Base-by-base conservation (phyloP, 2,888 invertebrate genomes). In the Cryptocephalus moraei region DNA sequence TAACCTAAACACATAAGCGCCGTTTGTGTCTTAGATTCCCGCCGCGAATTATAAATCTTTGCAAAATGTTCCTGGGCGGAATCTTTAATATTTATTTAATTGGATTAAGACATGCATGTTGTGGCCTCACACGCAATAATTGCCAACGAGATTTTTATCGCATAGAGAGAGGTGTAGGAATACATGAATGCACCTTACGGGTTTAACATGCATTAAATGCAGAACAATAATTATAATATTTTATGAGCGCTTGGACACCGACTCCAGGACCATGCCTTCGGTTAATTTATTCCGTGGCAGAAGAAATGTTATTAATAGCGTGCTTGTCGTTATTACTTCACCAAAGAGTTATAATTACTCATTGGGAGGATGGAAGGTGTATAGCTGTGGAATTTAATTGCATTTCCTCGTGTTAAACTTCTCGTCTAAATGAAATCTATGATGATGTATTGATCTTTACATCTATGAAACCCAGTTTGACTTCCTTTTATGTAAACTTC, bases 41-140 rank as follows among this genome's bases (percentile, higher is more conserved):
- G 22, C 22, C 22, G 6, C 6, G 6, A 22, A 22, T 22, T 22
- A 22, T 22, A 22, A 22, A 22, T 22, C 22, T 22, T 4, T 22
- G 22, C 22, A 22, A 22, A 22, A 22, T 22, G 22, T 22, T 4
- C 22, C 22, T 45, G 41, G 49, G 50, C 44, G 50, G 46, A 50
- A 49, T 51, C 54, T 54, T 54, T 49, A 53, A 55, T 53, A 55
- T 55, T 55, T 59, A 60, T 60, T 59, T 58, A 61, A 61, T 58
- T 60, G 58, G 60, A 60, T 60, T 59, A 57, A 58, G 59, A 60
- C 59, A 60, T 60, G 60, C 61, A 59, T 58, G 57, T 56, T 57
- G 53, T 48, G 53, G 53, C 56, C 52, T 49, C 53, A 57, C 57
- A 58, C 56, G 55, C 59, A 55, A 53, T 56, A 51, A 54, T 52